Evolutionary conservation across 2,888 invertebrate species (phyloP), one percentile per base, ranked within the genome.

Genomic region (Drosophila sordidula): DNA sequence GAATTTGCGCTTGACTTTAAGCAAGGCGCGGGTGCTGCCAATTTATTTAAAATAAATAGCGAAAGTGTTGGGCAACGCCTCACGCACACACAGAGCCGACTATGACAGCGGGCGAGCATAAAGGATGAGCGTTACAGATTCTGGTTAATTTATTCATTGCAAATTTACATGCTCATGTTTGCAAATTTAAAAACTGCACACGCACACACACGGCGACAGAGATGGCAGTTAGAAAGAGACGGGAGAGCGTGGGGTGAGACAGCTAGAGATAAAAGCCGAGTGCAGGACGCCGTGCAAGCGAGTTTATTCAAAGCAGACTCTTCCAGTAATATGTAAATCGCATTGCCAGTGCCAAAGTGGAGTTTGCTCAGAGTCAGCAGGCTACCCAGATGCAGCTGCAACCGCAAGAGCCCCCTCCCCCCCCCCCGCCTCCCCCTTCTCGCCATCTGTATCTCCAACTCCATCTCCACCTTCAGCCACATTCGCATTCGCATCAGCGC

Each of bases 301-400:
- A 80, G 89, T 84, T 83, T 83, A 83, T 83, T 88, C 89, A 88
- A 87, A 88, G 87, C 89, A 83, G 83, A 83, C 89, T 77, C 78
- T 83, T 65, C 75, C 74, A 87, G 87, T 88, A 83, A 83, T 83
- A 83, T 83, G 83, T 83, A 87, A 83, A 83, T 83, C 75, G 89
- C 70, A 83, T 84, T 86, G 67, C 63, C 73, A 76, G 77, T 78
- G 78, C 76, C 71, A 78, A 78, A 75, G 80, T 77, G 78, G 63
- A 78, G 74, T 78, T 80, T 80, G 64, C 78, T 69, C 73, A 66
- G 74, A 64, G 70, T 74, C 78, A 67, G 75, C 65, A 70, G 56
- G 55, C 76, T 59, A 56, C n/a, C 41, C 76, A 38, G 47, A 39
- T 54, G 16, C 57, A 56, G 29, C 62, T 61, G 18, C 72, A 62